Conservation (phyloP, 2,888 invertebrate genomes). For the Hofmannophila pseudospretella region DNA sequence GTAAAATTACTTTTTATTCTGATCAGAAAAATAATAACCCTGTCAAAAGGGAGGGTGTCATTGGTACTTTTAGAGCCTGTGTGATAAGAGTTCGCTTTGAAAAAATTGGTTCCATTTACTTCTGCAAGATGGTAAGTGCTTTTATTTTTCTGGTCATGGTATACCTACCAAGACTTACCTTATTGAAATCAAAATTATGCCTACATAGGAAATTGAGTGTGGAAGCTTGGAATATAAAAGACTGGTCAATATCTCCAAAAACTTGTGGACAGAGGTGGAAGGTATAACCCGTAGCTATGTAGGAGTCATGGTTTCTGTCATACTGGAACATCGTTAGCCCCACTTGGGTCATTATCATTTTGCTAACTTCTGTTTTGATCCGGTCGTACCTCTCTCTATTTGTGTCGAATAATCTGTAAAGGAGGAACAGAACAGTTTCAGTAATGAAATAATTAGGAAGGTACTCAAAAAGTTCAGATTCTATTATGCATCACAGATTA, state of each 20-base stretch:
- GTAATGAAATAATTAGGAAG: not conserved
- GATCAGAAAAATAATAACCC: no score
- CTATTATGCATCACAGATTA: no score
- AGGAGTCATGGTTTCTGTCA: conserved; percentile 75
- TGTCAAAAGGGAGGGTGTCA: no score
- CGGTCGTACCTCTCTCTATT: conserved; percentile 54
- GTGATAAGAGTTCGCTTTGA: no score
- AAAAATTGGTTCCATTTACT: no score
- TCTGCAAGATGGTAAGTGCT: no score
- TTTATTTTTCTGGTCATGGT: no score
- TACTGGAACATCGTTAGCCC: conserved; percentile 82
- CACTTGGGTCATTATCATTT: conserved; percentile 81
- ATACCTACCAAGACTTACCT: no score
- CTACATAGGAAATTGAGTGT: conserved; percentile 80
- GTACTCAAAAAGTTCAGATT: no score
- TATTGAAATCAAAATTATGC: conserved; percentile 85
- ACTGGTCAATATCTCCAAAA: conserved; percentile 78
- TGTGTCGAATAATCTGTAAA: conserved; percentile 61
- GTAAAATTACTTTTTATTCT: no score
- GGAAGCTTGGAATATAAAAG: conserved; percentile 80
- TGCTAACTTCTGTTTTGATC: conserved; percentile 51
- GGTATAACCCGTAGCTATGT: conserved; percentile 79
- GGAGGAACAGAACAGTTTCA: no score
- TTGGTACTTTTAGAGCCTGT: no score
- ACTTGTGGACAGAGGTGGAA: conserved; percentile 83